Conservation (phyloP, 2,888 invertebrate genomes). For the Colostygia pectinataria region DNA sequence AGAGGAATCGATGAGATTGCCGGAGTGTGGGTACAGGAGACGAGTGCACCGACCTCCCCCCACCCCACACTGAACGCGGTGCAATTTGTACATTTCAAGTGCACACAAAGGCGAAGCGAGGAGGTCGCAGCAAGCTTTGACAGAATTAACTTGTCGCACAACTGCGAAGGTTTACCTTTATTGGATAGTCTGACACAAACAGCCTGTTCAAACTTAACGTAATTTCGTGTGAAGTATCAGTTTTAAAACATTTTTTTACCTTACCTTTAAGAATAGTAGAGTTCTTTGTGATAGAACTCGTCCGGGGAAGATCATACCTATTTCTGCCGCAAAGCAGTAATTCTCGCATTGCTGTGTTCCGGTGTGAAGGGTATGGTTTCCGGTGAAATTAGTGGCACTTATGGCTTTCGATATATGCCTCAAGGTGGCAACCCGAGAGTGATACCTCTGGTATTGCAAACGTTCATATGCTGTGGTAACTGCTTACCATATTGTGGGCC, state of each 20-base stretch:
- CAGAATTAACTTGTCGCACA: constrained; percentile 80
- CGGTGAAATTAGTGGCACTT: too few relatives aligned
- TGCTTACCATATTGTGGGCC: too few relatives aligned
- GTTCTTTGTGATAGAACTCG: too few relatives aligned
- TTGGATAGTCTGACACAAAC: constrained; percentile 55
- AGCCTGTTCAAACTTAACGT: constrained; percentile 28
- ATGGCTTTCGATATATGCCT: too few relatives aligned
- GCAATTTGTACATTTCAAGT: constrained; percentile 84
- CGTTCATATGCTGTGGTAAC: too few relatives aligned
- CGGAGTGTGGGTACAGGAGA: constrained; percentile 63
- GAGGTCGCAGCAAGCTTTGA: constrained; percentile 79
- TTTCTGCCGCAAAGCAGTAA: too few relatives aligned
- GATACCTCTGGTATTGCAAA: too few relatives aligned
- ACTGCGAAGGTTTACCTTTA: constrained; percentile 70
- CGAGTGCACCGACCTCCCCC: constrained; percentile 75
- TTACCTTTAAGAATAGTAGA: too few relatives aligned
- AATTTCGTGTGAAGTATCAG: constrained; percentile 43
- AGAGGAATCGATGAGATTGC: constrained; percentile 79
- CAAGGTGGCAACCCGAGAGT: too few relatives aligned
- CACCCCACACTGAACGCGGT: constrained; percentile 69
- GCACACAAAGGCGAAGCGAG: constrained; percentile 80
- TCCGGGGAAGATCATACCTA: too few relatives aligned
- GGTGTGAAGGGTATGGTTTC: too few relatives aligned
- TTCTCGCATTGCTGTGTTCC: too few relatives aligned
- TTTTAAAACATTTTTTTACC: constrained; percentile 32